Base-by-base conservation (phyloP, 2,797 vertebrate species). In the Centroberyx gerrardi region DNA sequence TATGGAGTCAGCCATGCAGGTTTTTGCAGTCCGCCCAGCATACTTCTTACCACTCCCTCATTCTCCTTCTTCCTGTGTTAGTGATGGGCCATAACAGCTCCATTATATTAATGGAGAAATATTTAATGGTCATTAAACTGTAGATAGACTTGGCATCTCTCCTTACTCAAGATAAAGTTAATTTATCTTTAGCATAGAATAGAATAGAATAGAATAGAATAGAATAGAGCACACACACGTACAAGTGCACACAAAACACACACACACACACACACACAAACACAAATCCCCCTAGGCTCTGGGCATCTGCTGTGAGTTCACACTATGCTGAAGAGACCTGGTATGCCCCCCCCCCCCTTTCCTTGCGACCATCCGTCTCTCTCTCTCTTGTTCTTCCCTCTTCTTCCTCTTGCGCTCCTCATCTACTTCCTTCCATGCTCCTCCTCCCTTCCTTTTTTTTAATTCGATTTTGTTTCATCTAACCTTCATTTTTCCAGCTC, bases 381-480 rank as follows among this genome's bases (percentile, higher is more conserved):
- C 28, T 71, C 29, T 5, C 27, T 14, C 36, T 18, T 0, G 0
- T 22, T 40, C 14, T 56, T 12, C 46, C 5, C 48, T 28, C 0
- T 65, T 52, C 40, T 36, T 2, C 49, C 70, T 31, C 38, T 28
- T 1, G 10, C 17, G 8, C 17, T 38, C 22, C 22, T 64, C 31
- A 10, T 55, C 12, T 15, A 14, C 31, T 60, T 64, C 33, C 8
- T 29, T 17, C 28, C 8, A 12, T 40, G 27, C 15, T 22, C 22
- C 22, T 22, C 22, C 28, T 40, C 59, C 27, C 6, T 78, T 49
- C 7, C 46, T 0, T 68, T 17, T 62, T 74, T 53, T 72, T 73
- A 53, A 83, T 82, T 46, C 66, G 61, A 17, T 76, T 87, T 87
- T 68, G 28, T 67, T 72, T 69, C 18, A 60, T 71, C 58, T 74